Evolutionary conservation across 2,797 vertebrate species (phyloP).

Genomic region (Spheniscus humboldti): DNA sequence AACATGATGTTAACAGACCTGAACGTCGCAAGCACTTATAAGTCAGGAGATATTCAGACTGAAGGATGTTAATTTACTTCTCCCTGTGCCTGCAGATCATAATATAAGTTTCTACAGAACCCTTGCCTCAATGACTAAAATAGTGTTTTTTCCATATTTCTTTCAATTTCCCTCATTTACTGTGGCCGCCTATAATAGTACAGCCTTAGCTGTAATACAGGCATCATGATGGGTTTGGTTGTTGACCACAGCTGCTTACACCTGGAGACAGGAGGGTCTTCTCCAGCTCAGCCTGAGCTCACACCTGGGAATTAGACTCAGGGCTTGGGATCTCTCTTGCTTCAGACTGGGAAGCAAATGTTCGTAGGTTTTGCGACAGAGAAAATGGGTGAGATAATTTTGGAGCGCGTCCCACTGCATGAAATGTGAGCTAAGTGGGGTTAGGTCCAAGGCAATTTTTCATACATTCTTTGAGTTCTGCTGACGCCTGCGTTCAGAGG

Average conservation of each 20-base stretch:
- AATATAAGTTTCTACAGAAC: neutral
- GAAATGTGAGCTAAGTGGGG: neutral
- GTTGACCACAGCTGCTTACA: neutral
- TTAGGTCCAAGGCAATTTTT: conserved; percentile 41
- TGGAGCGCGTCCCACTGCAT: neutral
- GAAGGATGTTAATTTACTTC: neutral
- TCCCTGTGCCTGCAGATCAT: neutral
- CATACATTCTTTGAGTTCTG: conserved; percentile 28
- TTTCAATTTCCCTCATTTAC: neutral
- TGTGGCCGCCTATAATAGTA: neutral
- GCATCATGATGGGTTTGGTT: neutral
- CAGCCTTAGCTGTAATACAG: neutral
- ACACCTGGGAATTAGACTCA: neutral
- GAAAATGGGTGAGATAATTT: neutral
- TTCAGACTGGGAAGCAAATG: neutral
- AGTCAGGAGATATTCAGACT: neutral
- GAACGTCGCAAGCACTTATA: neutral
- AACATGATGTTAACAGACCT: neutral
- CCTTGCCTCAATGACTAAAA: neutral
- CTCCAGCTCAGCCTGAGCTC: neutral
- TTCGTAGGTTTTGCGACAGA: neutral
- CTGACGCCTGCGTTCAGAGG: neutral
- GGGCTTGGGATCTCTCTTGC: neutral
- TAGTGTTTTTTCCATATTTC: neutral
- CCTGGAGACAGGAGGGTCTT: neutral